Conservation (phyloP, 1,140 invertebrate species). For the Bombus waltoni region DNA sequence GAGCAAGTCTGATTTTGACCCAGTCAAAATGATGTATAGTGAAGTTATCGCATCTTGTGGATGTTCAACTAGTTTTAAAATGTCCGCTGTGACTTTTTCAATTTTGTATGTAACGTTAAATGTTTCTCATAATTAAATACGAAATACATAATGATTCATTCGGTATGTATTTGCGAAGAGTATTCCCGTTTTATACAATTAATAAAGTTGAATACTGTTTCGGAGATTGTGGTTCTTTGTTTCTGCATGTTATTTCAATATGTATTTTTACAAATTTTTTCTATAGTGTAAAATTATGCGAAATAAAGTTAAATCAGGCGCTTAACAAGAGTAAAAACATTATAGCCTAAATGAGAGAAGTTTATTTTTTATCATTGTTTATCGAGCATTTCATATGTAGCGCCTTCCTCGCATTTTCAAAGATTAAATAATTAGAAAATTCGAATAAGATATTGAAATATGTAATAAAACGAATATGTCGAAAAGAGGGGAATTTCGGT, state of each 20-base stretch:
- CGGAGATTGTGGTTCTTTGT: slow-evolving; percentile 18
- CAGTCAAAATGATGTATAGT: slow-evolving; percentile 11
- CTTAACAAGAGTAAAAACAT: neutral
- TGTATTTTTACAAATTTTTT: neutral
- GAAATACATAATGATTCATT: slow-evolving; percentile 20
- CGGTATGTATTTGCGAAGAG: slow-evolving; percentile 35
- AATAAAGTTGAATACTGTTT: slow-evolving; percentile 73
- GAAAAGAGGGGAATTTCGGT: neutral
- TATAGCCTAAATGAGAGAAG: neutral
- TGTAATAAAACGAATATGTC: neutral
- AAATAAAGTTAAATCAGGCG: neutral
- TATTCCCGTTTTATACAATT: slow-evolving; percentile 70
- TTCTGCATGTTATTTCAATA: neutral
- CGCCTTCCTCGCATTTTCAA: neutral
- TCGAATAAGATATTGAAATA: neutral
- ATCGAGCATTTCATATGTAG: neutral
- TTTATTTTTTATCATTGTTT: neutral
- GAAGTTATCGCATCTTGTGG: slow-evolving; percentile 35
- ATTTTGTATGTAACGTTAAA: slow-evolving; percentile 60
- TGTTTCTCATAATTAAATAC: slow-evolving; percentile 29
- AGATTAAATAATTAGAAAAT: no score
- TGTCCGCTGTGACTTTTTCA: slow-evolving; percentile 46
- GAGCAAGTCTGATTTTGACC: slow-evolving; percentile 18
- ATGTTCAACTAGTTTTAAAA: slow-evolving; percentile 45
- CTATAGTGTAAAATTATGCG: neutral